Evolutionary conservation across 2,888 invertebrate species (phyloP).

Genomic region (Drosophila greeni): DNA sequence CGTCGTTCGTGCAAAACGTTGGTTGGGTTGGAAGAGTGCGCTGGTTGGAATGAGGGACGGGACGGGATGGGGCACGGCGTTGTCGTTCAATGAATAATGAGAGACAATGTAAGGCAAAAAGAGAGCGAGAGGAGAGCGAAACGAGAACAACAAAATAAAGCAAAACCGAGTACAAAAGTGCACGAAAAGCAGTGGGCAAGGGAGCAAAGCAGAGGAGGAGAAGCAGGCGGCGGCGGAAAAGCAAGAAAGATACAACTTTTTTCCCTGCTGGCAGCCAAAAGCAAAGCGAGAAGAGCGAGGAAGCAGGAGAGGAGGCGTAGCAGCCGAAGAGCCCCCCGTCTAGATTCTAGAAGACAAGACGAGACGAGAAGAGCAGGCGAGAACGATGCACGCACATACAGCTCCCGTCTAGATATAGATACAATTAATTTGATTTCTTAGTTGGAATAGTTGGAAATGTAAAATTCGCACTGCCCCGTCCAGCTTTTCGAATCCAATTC

Average conservation of each 20-base stretch:
- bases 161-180: slow-evolving; percentile 63
- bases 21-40: slow-evolving; percentile 15
- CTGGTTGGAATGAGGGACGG: slow-evolving; percentile 32
- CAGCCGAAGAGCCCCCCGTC: slow-evolving; percentile 45
- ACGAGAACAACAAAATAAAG: slow-evolving; percentile 66
- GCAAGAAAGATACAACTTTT: slow-evolving; percentile 63
- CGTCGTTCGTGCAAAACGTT: slow-evolving; percentile 62
- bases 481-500: slow-evolving; percentile 1
- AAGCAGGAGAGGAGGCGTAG: slow-evolving; percentile 22
- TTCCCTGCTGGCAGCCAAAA: slow-evolving; percentile 61
- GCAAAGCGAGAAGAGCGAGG: slow-evolving; percentile 33
- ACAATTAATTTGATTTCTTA: slow-evolving; percentile 64
- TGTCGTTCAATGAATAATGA: slow-evolving; percentile 72
- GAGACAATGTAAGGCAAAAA: slow-evolving; percentile 61
- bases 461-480: slow-evolving; percentile 24
- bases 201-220: slow-evolving; percentile 33
- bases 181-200: slow-evolving; percentile 61
- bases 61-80: slow-evolving; percentile 49
- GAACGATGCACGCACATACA: slow-evolving; percentile 57
- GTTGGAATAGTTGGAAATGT: slow-evolving; percentile 40
- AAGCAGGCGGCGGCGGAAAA: slow-evolving; percentile 30
- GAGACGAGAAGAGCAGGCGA: slow-evolving; percentile 22
- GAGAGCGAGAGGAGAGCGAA: slow-evolving; percentile 42
- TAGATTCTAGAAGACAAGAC: slow-evolving; percentile 60
- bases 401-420: slow-evolving; percentile 48